Base-by-base conservation (phyloP, 2,113 vertebrate genomes). In the Pundamilia nyererei region DNA sequence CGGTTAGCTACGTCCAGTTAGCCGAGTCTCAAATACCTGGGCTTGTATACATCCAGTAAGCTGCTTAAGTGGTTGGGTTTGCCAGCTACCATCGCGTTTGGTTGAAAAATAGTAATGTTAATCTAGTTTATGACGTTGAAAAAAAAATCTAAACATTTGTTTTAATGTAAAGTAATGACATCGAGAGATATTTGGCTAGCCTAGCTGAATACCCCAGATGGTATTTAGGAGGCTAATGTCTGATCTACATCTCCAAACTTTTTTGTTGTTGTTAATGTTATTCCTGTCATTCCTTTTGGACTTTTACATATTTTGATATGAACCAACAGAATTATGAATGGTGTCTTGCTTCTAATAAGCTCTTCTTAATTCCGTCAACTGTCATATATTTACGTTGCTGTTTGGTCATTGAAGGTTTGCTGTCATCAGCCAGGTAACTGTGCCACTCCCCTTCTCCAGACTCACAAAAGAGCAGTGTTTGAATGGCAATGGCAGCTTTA, bases 21-120 rank as follows among this genome's bases (percentile, higher is more conserved):
- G 92, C 92, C n/a, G 17, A 80, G 51, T 84, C 87, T 89, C 91
- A 84, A 49, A 58, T 84, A 83, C 62, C 65, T 83, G 58, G 15
- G 6, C 33, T 56, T 87, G 29, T 60, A n/a, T 86, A 60, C 49
- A 54, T 79, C 35, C 35, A 80, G 33, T 35, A 68, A 79, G 80
- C 79, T 86, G 38, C 62, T 87, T 14, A 45, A 68, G 17, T 68
- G 24, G 58, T 68, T 38, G 38, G 77, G 47, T 62, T 80, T 84
- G 77, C 70, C 58, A 81, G 11, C 15, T 49, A 33, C 70, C 56
- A 33, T 81, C 60, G 38, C 42, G 31, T 89, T 13, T 15, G 21
- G 7, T 24, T 55, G 10, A 19, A 89, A 79, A 72, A n/a, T 6
- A 6, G 4, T 47, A 2, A 11, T 21, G 2, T 83, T 15, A 11